Evolutionary conservation across 2,797 vertebrate genomes (phyloP), one percentile per base, ranked within the genome.

Genomic region (Meda fulgida): DNA sequence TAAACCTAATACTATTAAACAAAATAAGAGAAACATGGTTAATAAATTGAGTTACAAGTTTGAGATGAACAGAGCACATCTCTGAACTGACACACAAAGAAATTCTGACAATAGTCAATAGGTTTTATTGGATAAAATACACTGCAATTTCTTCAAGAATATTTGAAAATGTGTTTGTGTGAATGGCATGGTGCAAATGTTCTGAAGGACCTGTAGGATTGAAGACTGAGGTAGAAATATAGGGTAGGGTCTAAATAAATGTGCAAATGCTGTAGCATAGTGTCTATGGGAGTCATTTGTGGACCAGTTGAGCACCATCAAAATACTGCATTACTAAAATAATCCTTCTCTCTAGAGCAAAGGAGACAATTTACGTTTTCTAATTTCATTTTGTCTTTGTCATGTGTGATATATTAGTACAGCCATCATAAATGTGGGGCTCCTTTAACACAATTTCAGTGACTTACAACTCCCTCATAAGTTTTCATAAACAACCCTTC

Each of bases 361-460:
- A 92, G 91, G 94, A 95, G 91, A 94, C 92, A 93, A 94, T 94
- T 93, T 93, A 87, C 89, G 91, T 92, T 92, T 90, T 89, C 89
- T 95, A 94, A 96, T 94, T 94, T 89, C 90, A 94, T 95, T 96
- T 94, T 85, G 89, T 90, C 91, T 86, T 88, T 92, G 91, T 91
- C 92, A 89, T 92, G 60, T 93, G 92, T 94, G 94, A 95, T 93
- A 92, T 94, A 95, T 95, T 94, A 95, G 94, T 94, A 94, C 90
- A 93, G 85, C 92, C 89, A 92, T 92, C 92, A 87, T 92, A 95
- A 94, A 95, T 93, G 91, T 92, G 92, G n/a, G 89, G 91, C 90
- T 94, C 91, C 93, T 87, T 94, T 94, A 95, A 94, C 93, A 93
- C 92, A 94, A 93, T 96, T 94, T 91, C 83, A 85, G 88, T 95